Conservation (phyloP, 2,113 vertebrate genomes). For the Lepus europaeus region DNA sequence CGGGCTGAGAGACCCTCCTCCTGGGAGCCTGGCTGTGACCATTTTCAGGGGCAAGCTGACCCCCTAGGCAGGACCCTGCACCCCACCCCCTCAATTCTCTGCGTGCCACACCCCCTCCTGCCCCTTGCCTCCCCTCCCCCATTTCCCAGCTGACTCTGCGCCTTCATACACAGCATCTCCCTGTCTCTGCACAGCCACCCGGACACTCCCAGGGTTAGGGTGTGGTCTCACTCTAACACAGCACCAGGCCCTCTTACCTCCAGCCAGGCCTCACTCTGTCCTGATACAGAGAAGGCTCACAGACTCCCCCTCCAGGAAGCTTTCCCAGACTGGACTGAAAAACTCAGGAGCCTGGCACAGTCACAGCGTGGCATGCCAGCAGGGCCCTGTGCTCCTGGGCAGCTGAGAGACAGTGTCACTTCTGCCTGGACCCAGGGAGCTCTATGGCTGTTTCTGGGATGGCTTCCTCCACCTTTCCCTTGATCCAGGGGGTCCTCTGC, state of each 20-base stretch:
- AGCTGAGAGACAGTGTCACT: not conserved
- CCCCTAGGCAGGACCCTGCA: accelerated
- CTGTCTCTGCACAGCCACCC: slow-evolving; percentile 26
- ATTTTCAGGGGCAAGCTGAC: not conserved
- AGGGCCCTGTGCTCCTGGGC: not conserved
- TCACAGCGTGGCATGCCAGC: no score
- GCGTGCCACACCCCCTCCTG: not conserved
- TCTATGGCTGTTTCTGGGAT: not conserved
- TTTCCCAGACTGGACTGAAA: not conserved
- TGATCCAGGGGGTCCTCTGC: not conserved
- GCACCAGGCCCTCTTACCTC: not conserved
- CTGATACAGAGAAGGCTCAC: not conserved
- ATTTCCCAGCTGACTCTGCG: slow-evolving; percentile 47
- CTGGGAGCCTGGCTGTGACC: accelerated
- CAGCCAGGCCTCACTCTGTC: not conserved
- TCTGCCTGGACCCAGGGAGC: not conserved
- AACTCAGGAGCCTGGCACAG: not conserved
- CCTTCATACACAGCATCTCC: not conserved
- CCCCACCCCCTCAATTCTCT: accelerated
- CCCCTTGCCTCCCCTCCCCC: not conserved
- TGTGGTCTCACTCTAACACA: not conserved
- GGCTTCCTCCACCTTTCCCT: not conserved
- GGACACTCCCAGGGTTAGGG: not conserved
- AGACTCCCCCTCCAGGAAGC: not conserved
- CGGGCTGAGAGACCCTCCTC: not conserved